Percentiles rank a stretch among this genome's conserved stretches.
phyloP scores from a whole-genome alignment of 2,888 invertebrate genomes.

The Choristoneura rosaceana region DNA sequence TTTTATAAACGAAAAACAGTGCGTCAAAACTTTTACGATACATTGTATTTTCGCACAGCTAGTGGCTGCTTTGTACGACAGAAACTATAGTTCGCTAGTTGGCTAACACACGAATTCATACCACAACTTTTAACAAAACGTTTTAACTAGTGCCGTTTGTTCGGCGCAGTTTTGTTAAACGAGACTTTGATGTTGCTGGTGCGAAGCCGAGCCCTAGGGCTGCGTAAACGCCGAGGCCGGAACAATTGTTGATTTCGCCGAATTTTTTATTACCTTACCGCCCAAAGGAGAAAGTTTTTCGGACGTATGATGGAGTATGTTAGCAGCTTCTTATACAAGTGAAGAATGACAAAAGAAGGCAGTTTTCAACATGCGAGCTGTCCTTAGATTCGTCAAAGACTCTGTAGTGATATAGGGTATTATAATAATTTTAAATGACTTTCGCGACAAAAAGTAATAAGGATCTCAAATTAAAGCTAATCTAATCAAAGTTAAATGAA shows the following conservation, averaged over 20 bases:
- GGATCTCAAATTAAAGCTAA: no score
- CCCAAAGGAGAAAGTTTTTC: no score
- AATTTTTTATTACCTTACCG: background rate
- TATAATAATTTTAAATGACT: no score
- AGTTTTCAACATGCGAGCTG: no score
- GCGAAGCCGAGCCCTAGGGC: background rate
- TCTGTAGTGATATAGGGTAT: no score
- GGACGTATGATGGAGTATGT: no score
- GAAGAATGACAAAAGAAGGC: no score
- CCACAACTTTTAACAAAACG: conserved; percentile 30
- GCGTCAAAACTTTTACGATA: conserved; percentile 28
- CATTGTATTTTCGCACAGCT: conserved; percentile 25
- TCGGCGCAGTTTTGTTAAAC: conserved; percentile 41
- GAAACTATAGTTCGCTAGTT: conserved; percentile 24
- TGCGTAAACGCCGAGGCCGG: background rate
- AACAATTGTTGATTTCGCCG: background rate
- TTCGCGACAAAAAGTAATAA: no score
- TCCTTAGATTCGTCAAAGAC: no score
- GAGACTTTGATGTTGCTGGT: conserved; percentile 36
- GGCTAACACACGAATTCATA: conserved; percentile 32
- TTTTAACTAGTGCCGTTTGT: conserved; percentile 39
- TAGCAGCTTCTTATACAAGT: no score
- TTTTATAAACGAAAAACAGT: background rate
- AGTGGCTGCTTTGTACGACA: conserved; percentile 10
- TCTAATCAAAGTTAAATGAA: no score